These are phyloP conservation scores for Kradibia gibbosae DNA, from an alignment of 1,140 invertebrate species.

Conservation along the genomic window DNA sequence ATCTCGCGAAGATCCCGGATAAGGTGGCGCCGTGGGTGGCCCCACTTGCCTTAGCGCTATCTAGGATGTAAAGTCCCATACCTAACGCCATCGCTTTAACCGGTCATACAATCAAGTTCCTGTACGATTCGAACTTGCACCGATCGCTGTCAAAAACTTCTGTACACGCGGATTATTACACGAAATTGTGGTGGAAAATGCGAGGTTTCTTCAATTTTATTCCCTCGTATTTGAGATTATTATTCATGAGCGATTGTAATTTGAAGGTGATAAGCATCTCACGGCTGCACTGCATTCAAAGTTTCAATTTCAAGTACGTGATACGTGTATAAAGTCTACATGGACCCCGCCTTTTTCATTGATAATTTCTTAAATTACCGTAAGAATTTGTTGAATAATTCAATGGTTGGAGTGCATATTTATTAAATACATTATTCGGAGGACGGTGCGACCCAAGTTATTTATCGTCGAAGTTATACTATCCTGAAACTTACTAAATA, in stretches of 20 bases:
- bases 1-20: slow-evolving; percentile 65
- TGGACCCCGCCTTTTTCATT: too few relatives aligned
- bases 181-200: neutral
- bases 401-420: neutral
- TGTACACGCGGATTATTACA: too few relatives aligned
- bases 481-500: neutral
- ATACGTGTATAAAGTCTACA: too few relatives aligned
- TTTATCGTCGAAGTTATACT: neutral
- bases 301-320: neutral
- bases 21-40: slow-evolving; percentile 70
- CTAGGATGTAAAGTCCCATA: slow-evolving; percentile 34
- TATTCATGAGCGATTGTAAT: neutral
- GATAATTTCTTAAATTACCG: too few relatives aligned
- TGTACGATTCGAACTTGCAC: neutral
- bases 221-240: neutral
- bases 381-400: too few relatives aligned
- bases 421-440: neutral
- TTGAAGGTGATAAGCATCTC: neutral
- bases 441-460: neutral
- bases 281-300: neutral
- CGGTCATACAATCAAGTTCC: neutral
- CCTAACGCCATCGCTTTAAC: neutral
- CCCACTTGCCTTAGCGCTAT: slow-evolving; percentile 45
- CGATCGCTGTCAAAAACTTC: neutral
- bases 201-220: neutral